A percentile compares a stretch with the other conserved stretches of the same genome.
Evolutionary conservation across 2,888 invertebrate genomes (phyloP).

Genomic region (Plagodis dolabraria): DNA sequence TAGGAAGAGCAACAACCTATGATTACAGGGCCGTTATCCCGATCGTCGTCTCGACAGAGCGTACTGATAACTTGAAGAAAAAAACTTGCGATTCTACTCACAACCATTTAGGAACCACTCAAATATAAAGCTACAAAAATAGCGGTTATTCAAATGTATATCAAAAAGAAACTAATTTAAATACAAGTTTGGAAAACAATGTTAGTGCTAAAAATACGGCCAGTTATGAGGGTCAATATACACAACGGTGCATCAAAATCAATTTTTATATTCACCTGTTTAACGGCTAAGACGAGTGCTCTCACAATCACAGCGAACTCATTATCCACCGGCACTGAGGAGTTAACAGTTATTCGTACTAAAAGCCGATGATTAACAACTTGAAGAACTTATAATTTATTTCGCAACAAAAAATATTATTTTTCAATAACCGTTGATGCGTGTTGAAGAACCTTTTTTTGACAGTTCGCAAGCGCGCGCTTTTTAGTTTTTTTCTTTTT

Average conservation of each 20-base stretch:
- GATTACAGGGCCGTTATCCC: slow-evolving; percentile 84
- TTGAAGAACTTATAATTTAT: slow-evolving; percentile 22
- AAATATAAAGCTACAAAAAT: slow-evolving; percentile 27
- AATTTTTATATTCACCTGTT: slow-evolving; percentile 77
- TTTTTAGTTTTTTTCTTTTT: slow-evolving; percentile 61
- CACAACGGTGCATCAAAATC: slow-evolving; percentile 58
- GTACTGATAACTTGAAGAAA: slow-evolving; percentile 65
- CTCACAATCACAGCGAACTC: slow-evolving; percentile 79
- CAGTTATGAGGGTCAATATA: slow-evolving; percentile 48
- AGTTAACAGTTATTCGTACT: slow-evolving; percentile 77
- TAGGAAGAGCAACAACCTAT: slow-evolving; percentile 84
- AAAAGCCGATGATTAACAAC: slow-evolving; percentile 63
- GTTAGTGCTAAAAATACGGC: slow-evolving; percentile 38
- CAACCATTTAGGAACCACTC: slow-evolving; percentile 14
- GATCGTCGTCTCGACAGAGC: slow-evolving; percentile 70
- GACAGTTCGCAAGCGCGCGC: slow-evolving; percentile 75
- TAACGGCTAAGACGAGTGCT: slow-evolving; percentile 66
- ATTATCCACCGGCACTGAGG: slow-evolving; percentile 76
- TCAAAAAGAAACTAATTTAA: slow-evolving; percentile 36
- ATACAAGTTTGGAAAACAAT: slow-evolving; percentile 44
- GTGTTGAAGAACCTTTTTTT: slow-evolving; percentile 52
- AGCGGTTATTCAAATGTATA: slow-evolving; percentile 34
- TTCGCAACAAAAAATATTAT: slow-evolving; percentile 25
- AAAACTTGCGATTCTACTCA: slow-evolving; percentile 36
- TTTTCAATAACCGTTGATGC: slow-evolving; percentile 28